Base-by-base conservation (phyloP, 1,140 invertebrate genomes). In the Drosophila jambulina region DNA sequence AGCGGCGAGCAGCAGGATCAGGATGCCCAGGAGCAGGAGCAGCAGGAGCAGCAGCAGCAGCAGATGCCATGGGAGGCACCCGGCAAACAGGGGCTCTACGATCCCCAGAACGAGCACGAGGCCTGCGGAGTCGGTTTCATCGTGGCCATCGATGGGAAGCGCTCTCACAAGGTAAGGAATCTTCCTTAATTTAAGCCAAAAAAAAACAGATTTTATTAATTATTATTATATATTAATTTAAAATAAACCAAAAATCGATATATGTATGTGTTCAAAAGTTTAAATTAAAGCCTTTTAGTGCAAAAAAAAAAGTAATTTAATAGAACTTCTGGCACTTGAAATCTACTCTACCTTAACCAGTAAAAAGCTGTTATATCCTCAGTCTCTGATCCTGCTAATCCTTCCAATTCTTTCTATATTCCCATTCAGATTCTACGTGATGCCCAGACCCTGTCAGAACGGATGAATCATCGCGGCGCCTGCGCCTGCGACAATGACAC, bases 71-170 rank as follows among this genome's bases (percentile, higher is more conserved):
- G 94, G 94, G 94, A 95, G 94, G 94, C 93, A 92, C 94, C 94
- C 82, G 87, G 91, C 79, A 94, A 94, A 93, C 95, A 97, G 94
- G 98, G 98, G 93, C 95, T 99, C 76, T 99, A 99, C 94, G 97
- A 99, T 94, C 98, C 98, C 48, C 94, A 95, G 78, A 96, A 96
- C 90, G 99, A 99, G 94, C 97, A 96, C 91, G 99, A 99, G 93
- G 98, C 98, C 71, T 99, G 99, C 92, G 99, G 99, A 70, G 99
- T 99, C 87, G 99, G 99, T 75, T 99, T 99, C 94, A 98, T 99
- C 79, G 98, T 99, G 83, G 97, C 97, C 93, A 99, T 99, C 93
- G 97, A 99, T 95, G 99, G 99, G 75, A 95, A 95, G 87, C 94
- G 96, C 70, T 97, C 97, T 64, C 97, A 99, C 94, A 98, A 99